These are phyloP conservation scores for Allygus modestus DNA, from an alignment of 2,888 invertebrate species.

Conservation along the genomic window DNA sequence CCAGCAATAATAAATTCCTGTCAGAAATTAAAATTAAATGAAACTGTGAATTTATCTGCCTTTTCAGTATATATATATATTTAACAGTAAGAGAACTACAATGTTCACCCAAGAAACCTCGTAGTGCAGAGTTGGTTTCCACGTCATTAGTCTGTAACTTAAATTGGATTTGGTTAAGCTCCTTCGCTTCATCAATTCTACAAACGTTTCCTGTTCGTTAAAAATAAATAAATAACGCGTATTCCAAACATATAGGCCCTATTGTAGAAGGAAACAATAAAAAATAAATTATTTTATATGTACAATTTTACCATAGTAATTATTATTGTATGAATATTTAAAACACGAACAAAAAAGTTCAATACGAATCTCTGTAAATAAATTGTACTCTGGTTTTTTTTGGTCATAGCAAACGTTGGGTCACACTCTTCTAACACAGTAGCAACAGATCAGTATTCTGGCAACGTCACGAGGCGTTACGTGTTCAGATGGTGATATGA, in stretches of 20 bases:
- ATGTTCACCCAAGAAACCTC: background rate
- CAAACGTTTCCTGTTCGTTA: background rate
- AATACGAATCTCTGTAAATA: too few relatives aligned
- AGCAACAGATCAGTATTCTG: background rate
- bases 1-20: too few relatives aligned
- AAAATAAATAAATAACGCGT: background rate
- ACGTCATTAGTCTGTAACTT: conserved; percentile 34
- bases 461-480: background rate
- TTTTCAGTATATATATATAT: too few relatives aligned
- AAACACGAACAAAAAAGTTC: too few relatives aligned
- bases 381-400: too few relatives aligned
- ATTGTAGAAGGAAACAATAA: too few relatives aligned
- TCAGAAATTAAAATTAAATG: too few relatives aligned
- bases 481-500: conserved; percentile 1
- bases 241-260: background rate
- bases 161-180: conserved; percentile 41
- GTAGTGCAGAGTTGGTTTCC: conserved; percentile 11
- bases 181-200: conserved; percentile 21
- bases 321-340: too few relatives aligned
- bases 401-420: too few relatives aligned
- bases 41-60: too few relatives aligned
- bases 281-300: too few relatives aligned
- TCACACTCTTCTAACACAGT: background rate
- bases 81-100: background rate
- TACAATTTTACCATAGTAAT: too few relatives aligned